Base-by-base conservation (phyloP, 1,140 invertebrate species). In the Epicauta chinensis region DNA sequence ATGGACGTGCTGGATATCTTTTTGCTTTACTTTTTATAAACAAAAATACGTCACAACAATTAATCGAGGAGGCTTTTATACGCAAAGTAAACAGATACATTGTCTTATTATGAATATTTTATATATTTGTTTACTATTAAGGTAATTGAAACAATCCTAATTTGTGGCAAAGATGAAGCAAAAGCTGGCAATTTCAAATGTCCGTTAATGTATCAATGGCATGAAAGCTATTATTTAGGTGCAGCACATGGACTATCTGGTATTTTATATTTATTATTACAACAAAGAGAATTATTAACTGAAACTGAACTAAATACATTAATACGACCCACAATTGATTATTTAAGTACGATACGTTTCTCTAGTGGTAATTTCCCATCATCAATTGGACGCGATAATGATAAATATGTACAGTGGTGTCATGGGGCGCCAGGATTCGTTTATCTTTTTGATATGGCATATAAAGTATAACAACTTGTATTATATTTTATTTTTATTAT, bases 401-500 rank as follows among this genome's bases (percentile, higher is more conserved):
- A 96, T 66, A 81, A 80, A 70, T 76, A 96, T 35, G 82, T 97
- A 1, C 93, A 97, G 59, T 97, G 93, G 93, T 97, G 93, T 76
- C 93, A 97, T 70, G 94, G 94, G 11, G 89, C 92, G 14, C 89
- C 93, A 37, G 93, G 92, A 12, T 86, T 90, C 72, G 76, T 91
- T 11, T 80, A 86, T 63, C 73, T 93, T 46, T 86, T 89, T 60
- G 69, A 78, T 48, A 68, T 81, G 61, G 91, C 92, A 32, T 82
- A 86, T 67, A 73, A 90, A 76, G 90, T 92, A 72, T 59, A 29
- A 3, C 10, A 5, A 23, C 23, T 23, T n/a, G n/a, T n/a, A 23
- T 23, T 5, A 23, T 23, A 3, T 23, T 23, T 3, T 23, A 23
- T 5, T 23, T 23, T 4, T 23, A 5, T 23, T 23, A 23, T 39